Conservation (phyloP, 2,797 vertebrate species). For the Dicrostonyx torquatus region DNA sequence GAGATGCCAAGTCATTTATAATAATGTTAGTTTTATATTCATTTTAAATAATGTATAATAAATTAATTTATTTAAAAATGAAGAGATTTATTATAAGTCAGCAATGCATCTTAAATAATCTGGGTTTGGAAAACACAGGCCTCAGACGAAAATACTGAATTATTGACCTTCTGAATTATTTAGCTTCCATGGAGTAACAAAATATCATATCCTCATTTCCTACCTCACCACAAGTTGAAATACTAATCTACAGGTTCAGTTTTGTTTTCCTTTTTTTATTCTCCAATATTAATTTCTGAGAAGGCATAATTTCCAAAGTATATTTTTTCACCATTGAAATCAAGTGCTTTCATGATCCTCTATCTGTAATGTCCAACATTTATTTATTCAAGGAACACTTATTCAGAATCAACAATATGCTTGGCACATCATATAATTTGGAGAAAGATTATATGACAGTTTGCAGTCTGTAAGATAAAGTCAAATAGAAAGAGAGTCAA, state of each 20-base stretch:
- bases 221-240: background rate
- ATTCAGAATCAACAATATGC: conserved; percentile 25
- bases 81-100: background rate
- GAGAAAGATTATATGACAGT: background rate
- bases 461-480: conserved; percentile 5
- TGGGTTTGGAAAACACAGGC: background rate
- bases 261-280: background rate
- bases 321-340: conserved; percentile 42
- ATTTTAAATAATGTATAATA: background rate
- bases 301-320: background rate
- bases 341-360: background rate
- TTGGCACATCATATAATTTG: background rate
- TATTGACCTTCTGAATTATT: background rate
- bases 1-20: background rate
- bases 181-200: background rate
- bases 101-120: background rate
- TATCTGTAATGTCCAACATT: background rate
- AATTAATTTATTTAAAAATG: background rate
- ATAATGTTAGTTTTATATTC: background rate
- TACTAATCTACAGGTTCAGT: background rate
- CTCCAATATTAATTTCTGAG: background rate
- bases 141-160: background rate
- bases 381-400: conserved; percentile 41
- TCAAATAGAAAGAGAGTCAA: background rate
- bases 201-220: background rate